These are phyloP conservation scores for Parelbella ahira DNA, from an alignment of 2,888 invertebrate genomes.

Conservation along the genomic window DNA sequence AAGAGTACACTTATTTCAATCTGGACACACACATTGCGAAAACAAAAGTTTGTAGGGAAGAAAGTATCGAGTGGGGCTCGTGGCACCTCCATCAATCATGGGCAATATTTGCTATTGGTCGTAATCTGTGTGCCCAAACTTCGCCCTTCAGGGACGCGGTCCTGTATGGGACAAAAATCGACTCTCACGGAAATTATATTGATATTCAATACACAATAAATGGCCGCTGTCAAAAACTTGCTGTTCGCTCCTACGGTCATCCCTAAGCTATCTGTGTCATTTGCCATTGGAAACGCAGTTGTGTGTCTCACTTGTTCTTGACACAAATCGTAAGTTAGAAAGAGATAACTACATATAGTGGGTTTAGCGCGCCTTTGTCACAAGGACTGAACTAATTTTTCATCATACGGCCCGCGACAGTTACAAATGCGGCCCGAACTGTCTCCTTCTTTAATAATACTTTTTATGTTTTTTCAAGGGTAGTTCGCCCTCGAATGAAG, in stretches of 20 bases:
- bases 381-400: constrained; percentile 80
- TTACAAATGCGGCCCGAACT: constrained; percentile 80
- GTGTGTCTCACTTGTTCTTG: constrained; percentile 46
- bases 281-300: constrained; percentile 76
- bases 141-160: constrained; percentile 60
- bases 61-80: constrained; percentile 47
- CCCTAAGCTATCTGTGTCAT: constrained; percentile 80
- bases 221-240: constrained; percentile 80
- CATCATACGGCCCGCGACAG: constrained; percentile 81
- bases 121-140: constrained; percentile 76
- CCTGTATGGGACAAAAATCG: constrained; percentile 74
- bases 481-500: constrained; percentile 73
- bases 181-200: constrained; percentile 80
- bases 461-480: constrained; percentile 77
- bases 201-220: constrained; percentile 82
- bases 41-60: constrained; percentile 47
- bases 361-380: constrained; percentile 78
- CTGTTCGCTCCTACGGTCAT: constrained; percentile 81
- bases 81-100: constrained; percentile 65
- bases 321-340: constrained; percentile 45
- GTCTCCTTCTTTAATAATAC: constrained; percentile 82
- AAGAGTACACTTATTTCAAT: constrained; percentile 19
- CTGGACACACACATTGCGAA: constrained; percentile 30
- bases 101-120: constrained; percentile 74
- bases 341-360: constrained; percentile 64